Evolutionary conservation across 2,797 vertebrate genomes (phyloP), one percentile per base, ranked within the genome.

Genomic region (Fundulus diaphanus): DNA sequence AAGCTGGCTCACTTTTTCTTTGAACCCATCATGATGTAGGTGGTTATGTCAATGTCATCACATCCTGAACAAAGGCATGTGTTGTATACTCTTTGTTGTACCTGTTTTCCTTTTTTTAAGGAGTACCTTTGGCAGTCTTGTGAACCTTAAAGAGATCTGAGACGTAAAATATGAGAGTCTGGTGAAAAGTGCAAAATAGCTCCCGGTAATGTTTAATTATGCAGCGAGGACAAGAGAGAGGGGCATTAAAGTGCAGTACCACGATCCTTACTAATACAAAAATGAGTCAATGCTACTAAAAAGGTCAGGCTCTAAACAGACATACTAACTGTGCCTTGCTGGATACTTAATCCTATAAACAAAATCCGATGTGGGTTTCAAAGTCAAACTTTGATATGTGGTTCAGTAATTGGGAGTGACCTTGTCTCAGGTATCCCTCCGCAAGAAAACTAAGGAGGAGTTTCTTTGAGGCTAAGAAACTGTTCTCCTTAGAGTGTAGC

Each of bases 321-420:
- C 86, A 83, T 71, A 77, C 72, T 84, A 72, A 85, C 84, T 89
- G 89, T 85, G 85, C 86, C 87, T 85, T 82, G 87, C 86, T 56
- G 57, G 81, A 81, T 85, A 89, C 86, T 86, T 93, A 93, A 94
- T 94, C 92, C 89, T 57, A 90, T 93, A 93, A 93, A 93, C 91
- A 93, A 90, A 44, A 94, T 86, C 85, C 68, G 88, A 88, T 88
- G 88, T 73, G 54, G 90, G 49, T 87, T 89, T 82, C 85, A 87
- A 89, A 91, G 89, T 84, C 86, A 91, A 92, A 93, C 92, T 94
- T 92, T 92, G 91, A 94, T 92, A 90, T 88, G 90, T 65, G 84
- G 76, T 81, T 85, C 74, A 82, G 87, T 91, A 91, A 93, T 93
- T 91, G 90, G 87, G 86, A 82, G 79, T 92, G 93, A 92, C 92